Evolutionary conservation across 2,888 invertebrate species (phyloP), one percentile per base, ranked within the genome.

Genomic region (Parnassius orleans): DNA sequence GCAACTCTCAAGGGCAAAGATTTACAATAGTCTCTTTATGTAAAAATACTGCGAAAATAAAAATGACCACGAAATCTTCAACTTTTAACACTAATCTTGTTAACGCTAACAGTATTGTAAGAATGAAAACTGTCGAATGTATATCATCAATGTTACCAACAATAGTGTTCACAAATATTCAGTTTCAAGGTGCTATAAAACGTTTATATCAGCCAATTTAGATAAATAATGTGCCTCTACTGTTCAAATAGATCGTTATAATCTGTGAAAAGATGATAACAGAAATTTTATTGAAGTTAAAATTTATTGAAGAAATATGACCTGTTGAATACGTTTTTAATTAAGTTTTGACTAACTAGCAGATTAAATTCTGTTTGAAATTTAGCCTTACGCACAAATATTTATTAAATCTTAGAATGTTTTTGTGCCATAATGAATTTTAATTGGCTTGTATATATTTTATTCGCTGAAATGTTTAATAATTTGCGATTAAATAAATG

Each of bases 1-100:
- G 66, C 43, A 64, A 68, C 43, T 64, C 64, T 61, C 52, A 60
- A 48, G 14, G n/a, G 47, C 55, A 48, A 67, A 63, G 58, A 53
- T 44, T 47, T 59, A 52, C 24, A 43, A 56, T 47, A 46, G 11
- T 42, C 15, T 47, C 46, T 47, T 41, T 51, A 24, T 54, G 33
- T 24, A 9, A 15, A 19, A 24, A 47, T 47, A 43, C 9, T 51
- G 14, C 12, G 14, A 42, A 53, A 53, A 7, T 51, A 19, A 50
- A 9, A 46, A 41, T 53, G 10, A 41, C 14, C 51, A 41, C 48
- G 43, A 52, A 63, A 59, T 63, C 9, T 60, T 56, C 53, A 47
- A 59, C 10, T 33, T 60, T 48, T 52, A 24, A 54, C 44, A 52
- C 42, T 63, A 14, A 41, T 33, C 33, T 33, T 7, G 7, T 7